These are phyloP conservation scores for Drosophila stalkeri DNA, from an alignment of 2,888 invertebrate genomes.

Conservation along the genomic window DNA sequence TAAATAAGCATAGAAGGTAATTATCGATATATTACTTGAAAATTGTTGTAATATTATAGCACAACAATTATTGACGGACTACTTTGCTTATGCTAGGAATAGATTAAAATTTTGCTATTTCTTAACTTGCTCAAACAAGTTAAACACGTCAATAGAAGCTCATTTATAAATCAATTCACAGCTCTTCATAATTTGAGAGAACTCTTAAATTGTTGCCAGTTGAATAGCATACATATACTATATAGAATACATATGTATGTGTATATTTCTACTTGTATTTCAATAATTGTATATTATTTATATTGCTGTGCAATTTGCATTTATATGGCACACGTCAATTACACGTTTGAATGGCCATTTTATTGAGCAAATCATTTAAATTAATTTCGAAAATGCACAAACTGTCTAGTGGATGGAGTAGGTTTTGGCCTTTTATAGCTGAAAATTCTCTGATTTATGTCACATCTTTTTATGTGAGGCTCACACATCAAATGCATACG, in stretches of 20 bases:
- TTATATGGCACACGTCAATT: constrained; percentile 38
- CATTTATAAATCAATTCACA: no score
- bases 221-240: background rate
- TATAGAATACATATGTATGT: background rate
- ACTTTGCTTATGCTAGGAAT: no score
- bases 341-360: constrained; percentile 39
- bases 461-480: constrained; percentile 16
- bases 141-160: no score
- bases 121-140: no score
- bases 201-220: background rate
- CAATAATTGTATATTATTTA: constrained; percentile 5
- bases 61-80: no score
- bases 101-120: no score
- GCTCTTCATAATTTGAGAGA: background rate
- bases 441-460: constrained; percentile 41
- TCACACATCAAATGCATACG: background rate
- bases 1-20: no score
- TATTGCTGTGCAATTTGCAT: constrained; percentile 11
- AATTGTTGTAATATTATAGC: no score
- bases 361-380: constrained; percentile 61
- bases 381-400: constrained; percentile 52
- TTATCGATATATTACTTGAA: no score
- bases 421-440: constrained; percentile 15
- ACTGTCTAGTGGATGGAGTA: constrained; percentile 1
- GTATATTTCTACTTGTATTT: background rate